A percentile compares a stretch with the other conserved stretches of the same genome.
phyloP scores from a whole-genome alignment of 2,113 vertebrate genomes.

The Dinomys branickii region DNA sequence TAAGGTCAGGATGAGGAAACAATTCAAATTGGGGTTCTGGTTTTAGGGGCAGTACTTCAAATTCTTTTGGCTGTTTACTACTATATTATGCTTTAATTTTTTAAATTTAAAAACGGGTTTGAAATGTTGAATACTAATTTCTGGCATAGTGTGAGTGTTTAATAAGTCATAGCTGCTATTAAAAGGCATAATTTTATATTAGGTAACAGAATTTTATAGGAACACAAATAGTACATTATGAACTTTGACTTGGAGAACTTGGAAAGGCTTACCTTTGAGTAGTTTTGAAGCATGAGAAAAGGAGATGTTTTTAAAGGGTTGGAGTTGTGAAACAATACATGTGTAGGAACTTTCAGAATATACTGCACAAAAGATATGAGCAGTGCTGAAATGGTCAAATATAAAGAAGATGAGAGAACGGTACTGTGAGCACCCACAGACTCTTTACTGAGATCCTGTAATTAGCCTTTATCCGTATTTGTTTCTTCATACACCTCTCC shows the following conservation, averaged over 20 bases:
- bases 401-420: neutral
- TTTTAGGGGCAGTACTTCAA: neutral
- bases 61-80: conserved; percentile 14
- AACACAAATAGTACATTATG: neutral
- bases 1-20: neutral
- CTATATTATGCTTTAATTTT: conserved; percentile 37
- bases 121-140: neutral
- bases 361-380: neutral
- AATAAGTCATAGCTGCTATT: neutral
- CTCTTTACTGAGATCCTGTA: neutral
- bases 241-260: neutral
- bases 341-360: neutral
- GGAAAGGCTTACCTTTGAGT: neutral
- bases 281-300: neutral
- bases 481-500: neutral
- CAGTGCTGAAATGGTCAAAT: neutral
- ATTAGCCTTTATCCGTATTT: neutral
- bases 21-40: neutral
- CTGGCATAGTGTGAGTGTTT: neutral
- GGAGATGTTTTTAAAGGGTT: neutral
- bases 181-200: conserved; percentile 30
- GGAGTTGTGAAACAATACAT: neutral
- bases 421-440: neutral
- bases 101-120: conserved; percentile 29
- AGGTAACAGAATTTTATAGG: neutral